phyloP scores from a whole-genome alignment of 1,140 invertebrate species.

The Telenomus remus region DNA sequence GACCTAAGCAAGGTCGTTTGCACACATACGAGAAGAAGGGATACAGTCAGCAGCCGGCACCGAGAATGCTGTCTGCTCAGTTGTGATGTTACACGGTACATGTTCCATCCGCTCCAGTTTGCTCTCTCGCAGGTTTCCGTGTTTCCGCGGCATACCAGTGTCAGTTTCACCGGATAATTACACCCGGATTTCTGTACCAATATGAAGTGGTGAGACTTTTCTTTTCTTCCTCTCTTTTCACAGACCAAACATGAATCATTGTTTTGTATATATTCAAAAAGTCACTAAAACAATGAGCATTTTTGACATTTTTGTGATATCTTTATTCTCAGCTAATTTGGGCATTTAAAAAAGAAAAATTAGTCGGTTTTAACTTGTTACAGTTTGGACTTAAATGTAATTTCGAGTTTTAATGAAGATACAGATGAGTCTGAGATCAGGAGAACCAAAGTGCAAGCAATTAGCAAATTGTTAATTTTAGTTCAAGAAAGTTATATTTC shows the following conservation, averaged over 20 bases:
- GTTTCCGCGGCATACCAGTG: constrained; percentile 13
- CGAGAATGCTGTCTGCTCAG: constrained; percentile 42
- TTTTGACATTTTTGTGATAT: no score
- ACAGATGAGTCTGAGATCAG: no score
- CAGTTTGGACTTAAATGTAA: no score
- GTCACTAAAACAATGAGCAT: no score
- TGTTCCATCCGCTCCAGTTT: constrained; percentile 27
- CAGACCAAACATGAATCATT: no score
- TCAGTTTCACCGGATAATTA: constrained; percentile 8
- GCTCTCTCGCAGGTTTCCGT: constrained; percentile 24
- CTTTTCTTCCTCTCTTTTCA: background rate
- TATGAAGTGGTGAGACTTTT: constrained; percentile 31
- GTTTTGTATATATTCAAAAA: no score
- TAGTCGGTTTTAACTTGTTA: no score
- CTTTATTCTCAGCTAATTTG: no score
- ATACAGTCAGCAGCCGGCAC: constrained; percentile 33
- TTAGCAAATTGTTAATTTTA: background rate
- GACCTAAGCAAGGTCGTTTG: constrained; percentile 52
- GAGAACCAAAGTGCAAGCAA: no score
- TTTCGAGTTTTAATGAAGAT: no score
- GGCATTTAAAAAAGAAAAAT: no score
- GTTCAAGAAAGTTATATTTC: background rate
- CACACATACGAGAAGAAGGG: constrained; percentile 39
- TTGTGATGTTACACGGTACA: constrained; percentile 34
- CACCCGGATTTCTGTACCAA: background rate